Conservation (phyloP, 1,140 invertebrate genomes). For the Pseudomyrmex flavicornis region DNA sequence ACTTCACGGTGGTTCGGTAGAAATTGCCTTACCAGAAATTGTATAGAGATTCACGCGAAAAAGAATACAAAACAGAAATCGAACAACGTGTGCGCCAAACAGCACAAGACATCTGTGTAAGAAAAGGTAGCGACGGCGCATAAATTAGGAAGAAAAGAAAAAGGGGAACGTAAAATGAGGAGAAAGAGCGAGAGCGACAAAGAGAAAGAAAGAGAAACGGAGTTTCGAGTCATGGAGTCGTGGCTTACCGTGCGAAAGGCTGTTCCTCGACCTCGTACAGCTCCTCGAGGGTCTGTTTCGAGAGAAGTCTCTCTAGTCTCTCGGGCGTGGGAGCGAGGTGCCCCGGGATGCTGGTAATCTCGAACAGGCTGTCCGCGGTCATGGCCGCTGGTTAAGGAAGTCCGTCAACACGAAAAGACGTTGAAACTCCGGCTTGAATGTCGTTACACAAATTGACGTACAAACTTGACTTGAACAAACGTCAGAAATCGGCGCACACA, state of each 20-base stretch:
- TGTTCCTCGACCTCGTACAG: constrained; percentile 86
- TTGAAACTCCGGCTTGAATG: constrained; percentile 5
- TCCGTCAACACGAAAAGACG: constrained; percentile 32
- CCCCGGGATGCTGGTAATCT: constrained; percentile 84
- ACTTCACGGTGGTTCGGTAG: too few relatives aligned
- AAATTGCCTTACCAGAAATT: too few relatives aligned
- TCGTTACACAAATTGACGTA: constrained; percentile 15
- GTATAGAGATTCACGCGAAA: too few relatives aligned
- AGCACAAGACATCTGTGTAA: too few relatives aligned
- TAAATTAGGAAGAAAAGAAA: background rate
- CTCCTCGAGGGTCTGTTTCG: constrained; percentile 84
- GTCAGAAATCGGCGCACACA: constrained; percentile 26
- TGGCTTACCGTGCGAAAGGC: constrained; percentile 85
- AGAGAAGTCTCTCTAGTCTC: constrained; percentile 84
- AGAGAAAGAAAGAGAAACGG: background rate
- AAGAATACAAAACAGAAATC: too few relatives aligned
- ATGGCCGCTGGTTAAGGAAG: constrained; percentile 68
- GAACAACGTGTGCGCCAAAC: too few relatives aligned
- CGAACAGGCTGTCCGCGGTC: constrained; percentile 83
- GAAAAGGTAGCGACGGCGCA: too few relatives aligned
- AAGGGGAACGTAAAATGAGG: background rate
- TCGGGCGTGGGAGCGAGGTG: constrained; percentile 85
- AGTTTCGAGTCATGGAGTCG: constrained; percentile 28
- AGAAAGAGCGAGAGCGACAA: background rate
- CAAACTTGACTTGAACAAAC: background rate